Evolutionary conservation across 23 tunicate genomes (phyloP), one percentile per base, ranked within the genome.

Genomic region (Trididemnum nubilum): DNA sequence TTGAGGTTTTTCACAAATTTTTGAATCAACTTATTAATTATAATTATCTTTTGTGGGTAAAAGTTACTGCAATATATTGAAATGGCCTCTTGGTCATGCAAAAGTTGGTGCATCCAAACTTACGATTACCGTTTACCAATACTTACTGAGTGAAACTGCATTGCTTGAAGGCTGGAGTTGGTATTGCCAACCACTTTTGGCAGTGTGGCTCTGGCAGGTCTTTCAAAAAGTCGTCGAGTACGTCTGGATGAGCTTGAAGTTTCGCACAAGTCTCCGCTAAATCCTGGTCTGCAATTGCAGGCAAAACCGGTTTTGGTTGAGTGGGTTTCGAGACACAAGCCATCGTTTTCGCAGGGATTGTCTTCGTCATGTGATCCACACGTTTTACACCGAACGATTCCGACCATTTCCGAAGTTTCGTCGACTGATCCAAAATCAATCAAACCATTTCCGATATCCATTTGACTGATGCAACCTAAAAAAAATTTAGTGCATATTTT

Each of bases 401-500:
- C 97, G 19, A 92, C 78, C 51, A 65, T 83, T 2, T 87, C 85
- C 33, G 67, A 44, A 27, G 85, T 54, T 32, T 73, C 28, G 0
- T 50, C 54, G 2, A 86, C 73, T 34, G 85, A 40, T 24, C 97
- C 92, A 34, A 92, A 51, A 73, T 92, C 92, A 33, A 92, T 61
- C 32, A 37, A 25, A 22, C 71, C 69, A 0, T 71, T 61, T 28
- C 67, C 66, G 71, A 86, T 72, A 65, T 75, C 76, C 30, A 92
- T 71, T 60, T 87, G 97, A 72, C 92, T 86, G 35, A 92, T 82
- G 71, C 97, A 92, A 58, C 97, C 97, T 91, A 33, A 3, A 44
- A 66, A n/a, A 63, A 63, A n/a, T n/a, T n/a, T n/a, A n/a, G n/a
- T n/a, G n/a, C n/a, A n/a, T 50, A n/a, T n/a, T n/a, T n/a, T n/a